Evolutionary conservation across 1,140 invertebrate species (phyloP), one percentile per base, ranked within the genome.

Genomic region (Drosophila virilis): DNA sequence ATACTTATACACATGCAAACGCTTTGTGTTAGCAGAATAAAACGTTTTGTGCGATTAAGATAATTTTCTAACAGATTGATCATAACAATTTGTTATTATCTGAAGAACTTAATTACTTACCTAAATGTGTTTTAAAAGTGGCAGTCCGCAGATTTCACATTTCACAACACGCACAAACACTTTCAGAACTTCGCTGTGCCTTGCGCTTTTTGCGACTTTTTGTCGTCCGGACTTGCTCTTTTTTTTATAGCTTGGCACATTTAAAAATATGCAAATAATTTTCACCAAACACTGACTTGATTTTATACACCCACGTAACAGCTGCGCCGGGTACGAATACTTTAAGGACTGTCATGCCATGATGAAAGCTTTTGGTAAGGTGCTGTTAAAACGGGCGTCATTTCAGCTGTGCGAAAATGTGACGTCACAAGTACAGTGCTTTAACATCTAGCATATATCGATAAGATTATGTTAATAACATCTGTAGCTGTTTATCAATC

Each of bases 261-360:
- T 66, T 22, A 71, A 48, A 22, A 22, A 42, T 42, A 35, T 50
- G 22, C 33, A 13, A 71, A 48, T 48, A 17, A 9, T 43, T 38
- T 15, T 10, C 28, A 57, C 13, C 35, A n/a, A 12, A 48, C 33
- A 48, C 15, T 12, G 15, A 58, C 45, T 73, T 40, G 33, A 74
- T 54, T 3, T 50, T 58, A 28, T 10, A 72, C 69, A 33, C 54
- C 62, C 71, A 74, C 71, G 64, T 68, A 68, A 74, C 64, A 68
- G 64, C 65, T 54, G 64, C 64, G 37, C 54, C 46, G 54, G 48
- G 42, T 40, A 48, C 42, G 40, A 51, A 74, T 40, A 60, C 12
- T 60, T 59, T 17, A 71, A 75, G 72, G 68, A 69, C 51, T 71
- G 66, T 64, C 42, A 72, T 65, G 62, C n/a, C 69, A 72, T 43